Evolutionary conservation across 2,797 vertebrate species (phyloP), one percentile per base, ranked within the genome.

Genomic region (Tangara arthus): DNA sequence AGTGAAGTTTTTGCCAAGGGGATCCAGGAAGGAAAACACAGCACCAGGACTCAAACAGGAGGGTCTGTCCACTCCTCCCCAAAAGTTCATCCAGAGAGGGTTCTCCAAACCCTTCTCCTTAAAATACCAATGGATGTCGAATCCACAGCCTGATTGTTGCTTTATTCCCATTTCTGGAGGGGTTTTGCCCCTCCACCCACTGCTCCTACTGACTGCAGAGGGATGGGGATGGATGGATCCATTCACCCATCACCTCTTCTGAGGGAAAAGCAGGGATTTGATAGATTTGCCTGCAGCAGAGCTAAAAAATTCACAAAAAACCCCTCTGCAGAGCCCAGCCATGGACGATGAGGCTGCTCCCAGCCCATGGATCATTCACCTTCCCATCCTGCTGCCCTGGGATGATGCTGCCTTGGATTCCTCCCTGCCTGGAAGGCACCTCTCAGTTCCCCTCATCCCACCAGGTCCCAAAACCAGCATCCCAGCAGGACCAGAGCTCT

Each of bases 301-400:
- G 27, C 57, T 39, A 5, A 53, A 61, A 50, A 26, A 47, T 4
- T 15, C 23, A 10, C 21, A 1, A 30, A 37, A 27, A 30, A 3
- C 7, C 41, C 8, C 44, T 60, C 80, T 65, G 90, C 88, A 83
- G 80, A 93, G 55, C 27, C 85, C 4, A 0, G 15, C 21, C 2
- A 0, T 0, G 3, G 34, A 19, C 16, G 24, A 19, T 0, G 0
- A 39, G 34, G 72, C 52, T 53, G 35, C 66, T 64, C 56, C 63
- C 39, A 68, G 28, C 39, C 60, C 49, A 6, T 2, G n/a, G 82
- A 59, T 50, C 22, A 4, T 23, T 23, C 44, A 32, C 12, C 71
- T 47, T 26, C 71, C 53, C 61, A 42, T 44, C 18, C 41, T 47
- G 41, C 64, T 37, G 27, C 34, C 37, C 20, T 4, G 18, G 52